These are phyloP conservation scores for Spea hammondii DNA, from an alignment of 2,797 vertebrate species.

Conservation along the genomic window DNA sequence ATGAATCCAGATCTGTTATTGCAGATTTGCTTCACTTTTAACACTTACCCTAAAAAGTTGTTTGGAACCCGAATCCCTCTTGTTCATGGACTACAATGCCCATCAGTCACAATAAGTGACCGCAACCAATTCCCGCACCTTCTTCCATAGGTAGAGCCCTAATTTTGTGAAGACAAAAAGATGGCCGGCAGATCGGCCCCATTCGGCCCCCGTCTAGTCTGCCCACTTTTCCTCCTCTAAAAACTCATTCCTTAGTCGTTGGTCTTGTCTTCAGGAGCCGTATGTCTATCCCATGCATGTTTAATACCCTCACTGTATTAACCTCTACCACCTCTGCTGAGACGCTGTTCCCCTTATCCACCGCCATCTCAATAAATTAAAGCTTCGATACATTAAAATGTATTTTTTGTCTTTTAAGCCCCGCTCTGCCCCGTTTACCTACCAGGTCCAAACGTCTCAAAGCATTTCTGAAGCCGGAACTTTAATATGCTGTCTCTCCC, in stretches of 20 bases:
- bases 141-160: too few relatives aligned
- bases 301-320: not conserved
- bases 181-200: too few relatives aligned
- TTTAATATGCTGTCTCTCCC: slow-evolving; percentile 21
- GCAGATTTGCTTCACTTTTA: too few relatives aligned
- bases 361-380: not conserved
- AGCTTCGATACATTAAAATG: not conserved
- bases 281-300: not conserved
- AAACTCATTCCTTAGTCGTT: too few relatives aligned
- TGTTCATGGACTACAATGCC: too few relatives aligned
- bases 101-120: not conserved
- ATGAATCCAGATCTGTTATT: not conserved
- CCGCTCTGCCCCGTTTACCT: not conserved
- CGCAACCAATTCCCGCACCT: too few relatives aligned
- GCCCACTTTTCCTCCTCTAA: too few relatives aligned
- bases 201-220: too few relatives aligned
- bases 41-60: too few relatives aligned
- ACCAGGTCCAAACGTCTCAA: slow-evolving; percentile 34
- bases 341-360: not conserved
- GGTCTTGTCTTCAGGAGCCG: too few relatives aligned
- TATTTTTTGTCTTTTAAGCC: not conserved
- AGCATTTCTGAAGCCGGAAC: slow-evolving; percentile 15
- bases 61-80: too few relatives aligned
- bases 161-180: too few relatives aligned
- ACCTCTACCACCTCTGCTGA: not conserved